phyloP scores from a whole-genome alignment of 1,140 invertebrate species.

The Drosophila parabipectinata region DNA sequence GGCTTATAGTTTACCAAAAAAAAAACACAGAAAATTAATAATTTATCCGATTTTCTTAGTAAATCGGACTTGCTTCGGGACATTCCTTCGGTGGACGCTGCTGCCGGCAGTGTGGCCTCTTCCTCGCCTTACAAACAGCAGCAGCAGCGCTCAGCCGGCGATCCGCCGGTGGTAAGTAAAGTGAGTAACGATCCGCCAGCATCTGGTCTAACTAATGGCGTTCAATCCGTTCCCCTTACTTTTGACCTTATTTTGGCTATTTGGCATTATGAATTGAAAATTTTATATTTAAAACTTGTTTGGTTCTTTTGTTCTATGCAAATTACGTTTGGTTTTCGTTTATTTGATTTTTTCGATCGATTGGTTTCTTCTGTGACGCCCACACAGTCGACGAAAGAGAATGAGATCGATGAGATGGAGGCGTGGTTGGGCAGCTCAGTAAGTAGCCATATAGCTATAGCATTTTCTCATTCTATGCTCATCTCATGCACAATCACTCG shows the following conservation, averaged over 20 bases:
- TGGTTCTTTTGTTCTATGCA: slow-evolving; percentile 50
- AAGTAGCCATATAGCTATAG: slow-evolving; percentile 80
- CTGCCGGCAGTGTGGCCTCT: slow-evolving; percentile 67
- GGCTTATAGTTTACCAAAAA: background rate
- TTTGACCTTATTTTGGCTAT: slow-evolving; percentile 40
- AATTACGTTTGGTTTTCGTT: slow-evolving; percentile 54
- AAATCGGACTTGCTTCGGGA: slow-evolving; percentile 76
- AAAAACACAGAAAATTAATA: background rate
- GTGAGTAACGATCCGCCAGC: slow-evolving; percentile 66
- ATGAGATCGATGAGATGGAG: slow-evolving; percentile 97
- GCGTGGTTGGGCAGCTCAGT: slow-evolving; percentile 92
- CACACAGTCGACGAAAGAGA: slow-evolving; percentile 89
- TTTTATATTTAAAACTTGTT: slow-evolving; percentile 22
- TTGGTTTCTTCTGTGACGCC: slow-evolving; percentile 54
- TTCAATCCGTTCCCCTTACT: slow-evolving; percentile 48
- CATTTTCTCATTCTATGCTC: slow-evolving; percentile 30
- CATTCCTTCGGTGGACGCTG: slow-evolving; percentile 77
- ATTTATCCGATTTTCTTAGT: slow-evolving; percentile 25
- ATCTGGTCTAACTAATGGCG: slow-evolving; percentile 64
- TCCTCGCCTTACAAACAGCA: slow-evolving; percentile 68
- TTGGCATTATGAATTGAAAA: slow-evolving; percentile 37
- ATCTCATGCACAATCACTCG: slow-evolving; percentile 26
- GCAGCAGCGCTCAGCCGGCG: slow-evolving; percentile 58
- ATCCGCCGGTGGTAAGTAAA: slow-evolving; percentile 83
- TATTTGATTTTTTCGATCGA: slow-evolving; percentile 35